Conservation (phyloP, 2,888 invertebrate genomes). For the Polymixis flavicincta region DNA sequence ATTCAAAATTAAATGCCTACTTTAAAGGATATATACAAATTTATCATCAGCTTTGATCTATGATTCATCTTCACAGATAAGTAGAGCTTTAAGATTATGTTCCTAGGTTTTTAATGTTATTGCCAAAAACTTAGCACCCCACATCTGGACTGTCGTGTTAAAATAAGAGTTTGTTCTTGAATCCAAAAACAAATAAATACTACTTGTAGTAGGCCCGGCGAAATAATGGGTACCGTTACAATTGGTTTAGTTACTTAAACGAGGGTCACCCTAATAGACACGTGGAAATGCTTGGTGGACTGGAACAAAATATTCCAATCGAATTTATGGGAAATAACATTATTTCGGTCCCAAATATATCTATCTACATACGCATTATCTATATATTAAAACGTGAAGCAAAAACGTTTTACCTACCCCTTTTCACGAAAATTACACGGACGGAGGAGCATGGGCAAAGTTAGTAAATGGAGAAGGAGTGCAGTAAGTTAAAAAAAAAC, state of each 20-base stretch:
- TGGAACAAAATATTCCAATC: slow-evolving; percentile 31
- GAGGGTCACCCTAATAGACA: slow-evolving; percentile 25
- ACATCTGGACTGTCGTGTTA: background rate
- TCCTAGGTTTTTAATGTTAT: background rate
- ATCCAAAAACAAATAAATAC: background rate
- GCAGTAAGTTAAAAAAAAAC: too few species aligned
- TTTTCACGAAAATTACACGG: too few species aligned
- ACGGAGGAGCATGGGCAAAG: too few species aligned
- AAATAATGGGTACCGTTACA: background rate
- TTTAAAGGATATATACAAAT: background rate
- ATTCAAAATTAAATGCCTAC: background rate
- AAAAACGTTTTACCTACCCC: too few species aligned
- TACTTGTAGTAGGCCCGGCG: slow-evolving; percentile 3
- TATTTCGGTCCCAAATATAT: background rate
- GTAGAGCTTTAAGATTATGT: too few species aligned
- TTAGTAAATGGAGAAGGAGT: too few species aligned
- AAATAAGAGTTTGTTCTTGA: background rate
- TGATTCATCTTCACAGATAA: background rate
- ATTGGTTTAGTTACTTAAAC: slow-evolving; percentile 33
- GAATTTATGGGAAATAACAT: slow-evolving; percentile 1
- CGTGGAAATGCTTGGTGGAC: background rate
- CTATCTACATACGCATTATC: background rate
- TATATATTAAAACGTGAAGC: too few species aligned
- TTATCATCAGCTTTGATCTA: background rate
- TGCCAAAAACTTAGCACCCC: background rate